Evolutionary conservation across 2,113 vertebrate genomes (phyloP).

Genomic region (Corythaixoides concolor): DNA sequence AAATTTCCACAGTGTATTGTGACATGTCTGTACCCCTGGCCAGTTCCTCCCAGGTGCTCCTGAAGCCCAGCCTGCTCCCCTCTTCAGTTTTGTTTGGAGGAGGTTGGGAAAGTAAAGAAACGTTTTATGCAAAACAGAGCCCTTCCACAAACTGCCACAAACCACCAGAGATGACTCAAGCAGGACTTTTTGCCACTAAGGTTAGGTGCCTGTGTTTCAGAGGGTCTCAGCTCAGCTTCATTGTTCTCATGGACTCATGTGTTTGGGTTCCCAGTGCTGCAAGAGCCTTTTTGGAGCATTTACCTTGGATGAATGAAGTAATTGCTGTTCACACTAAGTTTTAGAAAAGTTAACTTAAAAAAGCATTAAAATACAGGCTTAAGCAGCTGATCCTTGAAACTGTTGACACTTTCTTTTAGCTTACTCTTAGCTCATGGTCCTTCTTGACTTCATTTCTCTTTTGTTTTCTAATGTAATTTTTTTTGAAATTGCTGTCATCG

Average conservation of each 20-base stretch:
- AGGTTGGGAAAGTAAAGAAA: not conserved
- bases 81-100: not conserved
- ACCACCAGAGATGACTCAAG: fast-evolving
- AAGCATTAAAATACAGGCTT: not conserved
- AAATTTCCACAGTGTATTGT: not conserved
- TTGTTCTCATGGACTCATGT: not conserved
- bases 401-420: not conserved
- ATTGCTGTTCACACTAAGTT: not conserved
- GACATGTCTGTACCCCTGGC: not conserved
- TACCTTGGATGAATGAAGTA: not conserved
- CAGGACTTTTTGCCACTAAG: not conserved
- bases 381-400: not conserved
- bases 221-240: not conserved
- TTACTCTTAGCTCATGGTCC: not conserved
- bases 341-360: not conserved
- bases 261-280: not conserved
- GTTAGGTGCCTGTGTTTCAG: not conserved
- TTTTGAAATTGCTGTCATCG: not conserved
- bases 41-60: not conserved
- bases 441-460: not conserved
- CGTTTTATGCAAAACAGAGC: not conserved
- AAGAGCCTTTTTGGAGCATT: not conserved
- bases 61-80: not conserved
- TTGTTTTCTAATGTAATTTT: not conserved
- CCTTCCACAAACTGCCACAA: not conserved